Conservation (phyloP, 2,888 invertebrate genomes). For the Coecobrya sp. region DNA sequence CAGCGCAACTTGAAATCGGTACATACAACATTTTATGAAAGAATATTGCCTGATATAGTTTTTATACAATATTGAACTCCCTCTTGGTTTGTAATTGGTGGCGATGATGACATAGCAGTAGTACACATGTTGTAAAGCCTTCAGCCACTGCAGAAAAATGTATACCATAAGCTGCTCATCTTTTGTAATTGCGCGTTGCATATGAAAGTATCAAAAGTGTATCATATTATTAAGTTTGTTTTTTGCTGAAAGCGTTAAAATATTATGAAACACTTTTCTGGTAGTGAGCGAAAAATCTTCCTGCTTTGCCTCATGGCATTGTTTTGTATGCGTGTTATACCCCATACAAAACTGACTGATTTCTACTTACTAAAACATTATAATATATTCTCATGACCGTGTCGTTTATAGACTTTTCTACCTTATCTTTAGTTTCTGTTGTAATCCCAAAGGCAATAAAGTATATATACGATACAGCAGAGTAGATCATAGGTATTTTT, state of each 20-base stretch:
- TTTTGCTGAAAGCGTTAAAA: constrained; percentile 75
- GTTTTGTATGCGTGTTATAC: background rate
- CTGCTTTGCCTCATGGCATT: constrained; percentile 71
- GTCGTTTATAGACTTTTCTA: constrained; percentile 49
- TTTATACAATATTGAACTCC: background rate
- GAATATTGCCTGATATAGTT: too few relatives aligned
- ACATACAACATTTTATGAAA: too few relatives aligned
- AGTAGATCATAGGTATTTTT: constrained; percentile 19
- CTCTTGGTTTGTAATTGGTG: background rate
- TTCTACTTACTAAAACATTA: background rate
- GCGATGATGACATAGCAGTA: background rate
- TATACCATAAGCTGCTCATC: background rate
- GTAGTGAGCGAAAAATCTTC: constrained; percentile 62
- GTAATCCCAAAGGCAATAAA: constrained; percentile 52
- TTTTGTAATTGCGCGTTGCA: constrained; percentile 13
- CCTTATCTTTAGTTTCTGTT: constrained; percentile 9
- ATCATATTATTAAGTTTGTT: constrained; percentile 59
- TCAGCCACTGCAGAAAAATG: background rate
- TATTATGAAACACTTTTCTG: constrained; percentile 48
- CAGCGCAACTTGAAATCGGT: too few relatives aligned
- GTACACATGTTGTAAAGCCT: background rate
- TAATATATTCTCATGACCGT: constrained; percentile 24
- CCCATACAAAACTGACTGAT: constrained; percentile 6
- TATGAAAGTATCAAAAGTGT: constrained; percentile 36
- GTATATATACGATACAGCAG: background rate